Percentiles rank a stretch among this genome's conserved stretches.
Conservation (phyloP, 2,797 vertebrate genomes). For the Leptoclinus maculatus region DNA sequence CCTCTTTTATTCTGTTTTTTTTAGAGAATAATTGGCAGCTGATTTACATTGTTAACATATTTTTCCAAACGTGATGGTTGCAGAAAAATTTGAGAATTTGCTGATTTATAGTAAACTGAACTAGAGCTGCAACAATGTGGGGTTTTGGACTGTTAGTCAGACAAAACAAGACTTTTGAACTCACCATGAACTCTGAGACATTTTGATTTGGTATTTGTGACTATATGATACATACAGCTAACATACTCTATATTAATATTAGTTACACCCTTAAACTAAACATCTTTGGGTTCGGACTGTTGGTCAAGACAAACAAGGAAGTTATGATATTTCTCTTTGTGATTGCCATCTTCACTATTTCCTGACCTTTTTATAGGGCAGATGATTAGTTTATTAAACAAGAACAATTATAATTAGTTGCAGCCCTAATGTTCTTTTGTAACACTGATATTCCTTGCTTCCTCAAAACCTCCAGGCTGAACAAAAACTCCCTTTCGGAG, state of each 20-base stretch:
- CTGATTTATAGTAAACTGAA: background rate
- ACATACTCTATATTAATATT: background rate
- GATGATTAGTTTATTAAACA: background rate
- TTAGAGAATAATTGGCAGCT: background rate
- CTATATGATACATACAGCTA: background rate
- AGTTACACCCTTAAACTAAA: background rate
- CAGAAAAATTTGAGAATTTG: background rate
- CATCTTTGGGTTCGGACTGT: background rate
- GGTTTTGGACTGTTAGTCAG: background rate
- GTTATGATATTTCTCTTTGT: background rate
- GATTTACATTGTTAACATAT: background rate
- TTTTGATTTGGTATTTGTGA: background rate
- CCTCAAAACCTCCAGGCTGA: constrained; percentile 40
- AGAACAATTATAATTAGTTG: background rate
- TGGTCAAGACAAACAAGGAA: background rate
- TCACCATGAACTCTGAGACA: background rate
- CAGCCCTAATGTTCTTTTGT: background rate
- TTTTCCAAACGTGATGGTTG: background rate
- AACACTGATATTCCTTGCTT: constrained; percentile 14
- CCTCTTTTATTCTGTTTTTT: background rate
- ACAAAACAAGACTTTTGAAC: background rate
- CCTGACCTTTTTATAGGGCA: background rate
- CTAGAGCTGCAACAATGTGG: background rate
- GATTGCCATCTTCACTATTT: background rate
- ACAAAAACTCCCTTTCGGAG: background rate